Base-by-base conservation (phyloP, 2,888 invertebrate genomes). In the Conomelus anceps region DNA sequence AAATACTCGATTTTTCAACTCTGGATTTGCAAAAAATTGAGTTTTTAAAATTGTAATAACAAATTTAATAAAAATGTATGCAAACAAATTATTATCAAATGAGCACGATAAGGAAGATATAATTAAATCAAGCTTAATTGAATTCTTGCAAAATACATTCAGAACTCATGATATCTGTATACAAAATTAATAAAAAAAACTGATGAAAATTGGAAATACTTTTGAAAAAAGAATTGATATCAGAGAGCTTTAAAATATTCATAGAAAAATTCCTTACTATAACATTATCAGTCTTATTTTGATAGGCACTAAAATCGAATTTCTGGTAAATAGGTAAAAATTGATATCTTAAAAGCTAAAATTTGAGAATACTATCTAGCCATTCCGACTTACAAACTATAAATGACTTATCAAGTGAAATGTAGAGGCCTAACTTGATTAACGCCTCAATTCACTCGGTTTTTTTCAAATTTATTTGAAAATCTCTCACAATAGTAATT, bases 21-120 rank as follows among this genome's bases (percentile, higher is more conserved):
- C 23, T 24, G 41, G n/a, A 23, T 22, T 34, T 41, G 23, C 22
- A 23, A 23, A 89, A 85, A 89, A 87, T 89, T 84, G 84, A 87
- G 24, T 26, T 41, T 87, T 26, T 86, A 22, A 87, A 89, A 89
- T n/a, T n/a, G n/a, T n/a, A n/a, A n/a, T n/a, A n/a, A n/a, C n/a
- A n/a, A n/a, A n/a, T n/a, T n/a, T n/a, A n/a, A n/a, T n/a, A n/a
- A n/a, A n/a, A n/a, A n/a, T n/a, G n/a, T n/a, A n/a, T n/a, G n/a
- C n/a, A n/a, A n/a, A n/a, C n/a, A n/a, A n/a, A n/a, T n/a, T n/a
- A n/a, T n/a, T n/a, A n/a, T n/a, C n/a, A n/a, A n/a, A n/a, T n/a
- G n/a, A n/a, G n/a, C n/a, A n/a, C n/a, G n/a, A n/a, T n/a, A n/a
- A n/a, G n/a, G n/a, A n/a, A n/a, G n/a, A n/a, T n/a, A n/a, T n/a